Conservation (phyloP, 2,888 invertebrate species). For the Electrophaes corylata region DNA sequence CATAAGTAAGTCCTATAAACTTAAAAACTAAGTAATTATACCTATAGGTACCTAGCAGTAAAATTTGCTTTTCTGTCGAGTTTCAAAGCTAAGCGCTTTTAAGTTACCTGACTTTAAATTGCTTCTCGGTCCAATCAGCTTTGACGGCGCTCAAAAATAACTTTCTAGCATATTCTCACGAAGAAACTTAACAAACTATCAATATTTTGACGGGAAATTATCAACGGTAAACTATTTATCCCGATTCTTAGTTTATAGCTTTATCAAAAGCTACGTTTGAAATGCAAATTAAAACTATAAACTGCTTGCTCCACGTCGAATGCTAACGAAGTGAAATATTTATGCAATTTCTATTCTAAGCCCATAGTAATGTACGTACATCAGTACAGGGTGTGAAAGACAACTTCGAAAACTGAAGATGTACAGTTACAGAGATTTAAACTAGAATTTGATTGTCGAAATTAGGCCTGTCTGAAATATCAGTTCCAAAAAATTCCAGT, state of each 20-base stretch:
- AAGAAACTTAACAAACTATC: neutral
- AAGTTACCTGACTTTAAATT: neutral
- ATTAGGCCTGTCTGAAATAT: no score
- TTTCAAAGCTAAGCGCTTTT: neutral
- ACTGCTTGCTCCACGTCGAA: slow-evolving; percentile 41
- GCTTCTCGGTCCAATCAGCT: neutral
- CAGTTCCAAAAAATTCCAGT: no score
- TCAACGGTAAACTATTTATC: slow-evolving; percentile 4
- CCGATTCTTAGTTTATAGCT: slow-evolving; percentile 35
- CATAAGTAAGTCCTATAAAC: no score
- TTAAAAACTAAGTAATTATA: no score
- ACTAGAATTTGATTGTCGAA: no score
- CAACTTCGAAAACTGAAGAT: neutral
- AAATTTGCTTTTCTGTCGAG: neutral
- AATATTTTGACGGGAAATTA: slow-evolving; percentile 1
- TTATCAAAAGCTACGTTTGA: slow-evolving; percentile 42
- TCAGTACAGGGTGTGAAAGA: slow-evolving; percentile 18
- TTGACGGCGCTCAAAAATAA: slow-evolving; percentile 2
- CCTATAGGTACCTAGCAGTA: no score
- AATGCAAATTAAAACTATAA: slow-evolving; percentile 48
- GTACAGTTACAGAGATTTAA: no score
- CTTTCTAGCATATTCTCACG: neutral
- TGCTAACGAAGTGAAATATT: slow-evolving; percentile 42
- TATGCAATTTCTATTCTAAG: slow-evolving; percentile 30
- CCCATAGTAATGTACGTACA: slow-evolving; percentile 11